Evolutionary conservation across 2,113 vertebrate genomes (phyloP), one percentile per base, ranked within the genome.

Genomic region (Passer montanus): DNA sequence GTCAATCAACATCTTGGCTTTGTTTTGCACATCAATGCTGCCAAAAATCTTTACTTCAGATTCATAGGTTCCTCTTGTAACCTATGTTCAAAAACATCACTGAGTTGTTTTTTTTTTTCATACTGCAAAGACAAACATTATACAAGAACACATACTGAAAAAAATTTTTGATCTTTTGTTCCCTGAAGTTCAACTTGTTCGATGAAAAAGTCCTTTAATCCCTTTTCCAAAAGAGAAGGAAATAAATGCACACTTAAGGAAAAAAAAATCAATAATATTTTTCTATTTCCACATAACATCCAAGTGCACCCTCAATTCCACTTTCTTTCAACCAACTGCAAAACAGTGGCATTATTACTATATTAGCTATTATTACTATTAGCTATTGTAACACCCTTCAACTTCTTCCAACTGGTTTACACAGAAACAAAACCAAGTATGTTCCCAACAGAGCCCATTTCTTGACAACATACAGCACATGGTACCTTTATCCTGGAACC

Each of bases 401-500:
- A 46, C 7, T 39, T 90, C 27, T 37, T 77, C 24, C 46, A 58
- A 35, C 13, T 17, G 12, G 18, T 49, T 83, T 60, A 50, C 37
- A 46, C 0, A 10, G 35, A 72, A 89, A 52, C 6, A 63, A 84
- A 87, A 9, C 1, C 14, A 62, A 28, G 2, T 4, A 26, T 0
- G 3, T 15, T 67, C 17, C 15, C 4, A 50, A 26, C 4, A 73
- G 3, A 55, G 23, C 6, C 37, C 14, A 13, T 22, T 26, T 27
- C 41, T 39, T 13, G n/a, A 46, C 31, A 30, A 83, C 22, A 72
- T 8, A 52, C 15, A 66, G n/a, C 21, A 44, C 30, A 13, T 83
- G 77, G 94, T 98, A 98, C 99, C 98, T 99, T 98, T 97, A 99
- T 99, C 97, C 97, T 98, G 24, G 99, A 98, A 81, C 98, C 98